A percentile compares a stretch with the other conserved stretches of the same genome.
Evolutionary conservation across 2,797 vertebrate species (phyloP).

Genomic region (Macropodus opercularis): DNA sequence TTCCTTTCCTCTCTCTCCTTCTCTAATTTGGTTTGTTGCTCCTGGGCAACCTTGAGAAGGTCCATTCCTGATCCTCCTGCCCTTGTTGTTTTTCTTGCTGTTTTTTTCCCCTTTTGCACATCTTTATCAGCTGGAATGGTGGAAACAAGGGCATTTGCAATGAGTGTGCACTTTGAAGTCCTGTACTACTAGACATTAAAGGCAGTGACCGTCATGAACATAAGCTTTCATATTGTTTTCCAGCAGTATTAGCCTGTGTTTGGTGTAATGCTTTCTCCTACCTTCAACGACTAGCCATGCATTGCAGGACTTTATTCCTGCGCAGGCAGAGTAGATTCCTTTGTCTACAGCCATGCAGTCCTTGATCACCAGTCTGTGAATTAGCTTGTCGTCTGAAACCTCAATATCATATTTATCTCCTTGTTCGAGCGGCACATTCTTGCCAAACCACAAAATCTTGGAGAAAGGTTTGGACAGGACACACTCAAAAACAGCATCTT

Average conservation of each 20-base stretch:
- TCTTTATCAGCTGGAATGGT: slow-evolving; percentile 66
- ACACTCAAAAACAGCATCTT: slow-evolving; percentile 82
- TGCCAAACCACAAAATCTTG: slow-evolving; percentile 83
- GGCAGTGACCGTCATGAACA: background rate
- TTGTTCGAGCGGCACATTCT: slow-evolving; percentile 71
- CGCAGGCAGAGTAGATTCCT: slow-evolving; percentile 83
- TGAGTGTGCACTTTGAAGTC: background rate
- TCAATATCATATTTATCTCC: slow-evolving; percentile 82
- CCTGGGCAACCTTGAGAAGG: slow-evolving; percentile 69
- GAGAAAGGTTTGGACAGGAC: slow-evolving; percentile 81
- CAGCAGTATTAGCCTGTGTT: background rate
- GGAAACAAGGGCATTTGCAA: background rate
- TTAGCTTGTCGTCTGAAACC: slow-evolving; percentile 84
- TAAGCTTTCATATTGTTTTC: background rate
- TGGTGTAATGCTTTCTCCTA: slow-evolving; percentile 61
- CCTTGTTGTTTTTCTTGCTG: slow-evolving; percentile 71
- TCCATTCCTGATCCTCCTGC: slow-evolving; percentile 73
- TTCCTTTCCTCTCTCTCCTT: slow-evolving; percentile 64
- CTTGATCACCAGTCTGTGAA: slow-evolving; percentile 84
- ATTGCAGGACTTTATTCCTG: slow-evolving; percentile 82
- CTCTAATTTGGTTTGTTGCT: slow-evolving; percentile 73
- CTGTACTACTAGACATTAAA: background rate
- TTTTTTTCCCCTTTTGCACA: slow-evolving; percentile 70
- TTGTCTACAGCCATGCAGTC: slow-evolving; percentile 80
- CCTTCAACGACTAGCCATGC: slow-evolving; percentile 89